Evolutionary conservation across 2,888 invertebrate genomes (phyloP).

Genomic region (Synanthedon formicaeformis): DNA sequence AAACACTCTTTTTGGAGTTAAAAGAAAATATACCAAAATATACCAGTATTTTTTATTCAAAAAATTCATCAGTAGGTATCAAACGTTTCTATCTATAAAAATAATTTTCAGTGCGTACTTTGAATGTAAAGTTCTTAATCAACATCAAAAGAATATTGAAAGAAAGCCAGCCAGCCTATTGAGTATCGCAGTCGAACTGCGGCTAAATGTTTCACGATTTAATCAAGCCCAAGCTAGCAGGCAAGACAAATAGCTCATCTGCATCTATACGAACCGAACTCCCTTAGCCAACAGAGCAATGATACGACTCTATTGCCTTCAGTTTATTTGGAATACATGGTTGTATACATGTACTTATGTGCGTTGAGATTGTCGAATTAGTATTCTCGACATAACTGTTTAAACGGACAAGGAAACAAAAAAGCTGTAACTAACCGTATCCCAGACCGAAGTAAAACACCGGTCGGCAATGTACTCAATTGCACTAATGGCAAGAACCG

Average conservation of each 20-base stretch:
- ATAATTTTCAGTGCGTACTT: no score
- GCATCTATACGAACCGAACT: constrained; percentile 65
- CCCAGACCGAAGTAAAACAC: neutral
- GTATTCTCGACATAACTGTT: neutral
- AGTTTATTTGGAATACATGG: constrained; percentile 21
- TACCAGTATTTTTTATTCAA: no score
- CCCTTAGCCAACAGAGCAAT: constrained; percentile 48
- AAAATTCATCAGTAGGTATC: no score
- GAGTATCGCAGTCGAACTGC: constrained; percentile 37
- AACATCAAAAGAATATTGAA: no score
- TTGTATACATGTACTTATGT: no score
- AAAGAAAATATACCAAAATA: no score
- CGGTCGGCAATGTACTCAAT: constrained; percentile 39
- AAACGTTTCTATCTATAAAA: no score
- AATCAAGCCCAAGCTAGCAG: constrained; percentile 66
- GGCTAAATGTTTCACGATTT: constrained; percentile 66
- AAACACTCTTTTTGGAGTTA: no score
- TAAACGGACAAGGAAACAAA: neutral
- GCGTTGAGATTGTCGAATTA: no score
- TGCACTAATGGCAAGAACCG: constrained; percentile 61
- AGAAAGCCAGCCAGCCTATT: constrained; percentile 1
- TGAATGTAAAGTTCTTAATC: no score
- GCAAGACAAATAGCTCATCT: constrained; percentile 70
- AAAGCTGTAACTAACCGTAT: neutral
- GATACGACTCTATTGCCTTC: constrained; percentile 29